Evolutionary conservation across 2,888 invertebrate species (phyloP), one percentile per base, ranked within the genome.

Genomic region (Keiferia lycopersicella): DNA sequence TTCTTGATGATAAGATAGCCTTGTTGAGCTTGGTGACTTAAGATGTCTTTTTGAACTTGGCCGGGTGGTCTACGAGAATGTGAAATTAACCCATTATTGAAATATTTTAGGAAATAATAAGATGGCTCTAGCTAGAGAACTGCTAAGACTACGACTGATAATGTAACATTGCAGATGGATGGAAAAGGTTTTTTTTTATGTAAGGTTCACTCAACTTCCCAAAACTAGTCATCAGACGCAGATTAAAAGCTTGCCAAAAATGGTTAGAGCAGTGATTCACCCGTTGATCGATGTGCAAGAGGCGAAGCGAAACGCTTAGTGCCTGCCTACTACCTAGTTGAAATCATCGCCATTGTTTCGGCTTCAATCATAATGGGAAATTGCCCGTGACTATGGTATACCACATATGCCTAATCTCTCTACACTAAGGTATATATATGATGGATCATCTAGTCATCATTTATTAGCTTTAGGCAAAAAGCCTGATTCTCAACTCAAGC

Each of bases 261-360:
- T 38, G 26, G 26, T 60, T 45, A 16, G 18, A 20, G 60, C 58
- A 65, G 69, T 73, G 73, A 71, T 61, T 75, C 72, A 71, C 64
- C 63, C 63, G 39, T 22, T 57, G 57, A 62, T 16, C 61, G 45
- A 34, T 57, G n/a, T 66, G 69, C 66, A 72, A 67, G 63, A 71
- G 74, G 63, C 74, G 72, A 69, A 73, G 72, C 73, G 73, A 70
- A 76, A 74, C 76, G 71, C 63, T 11, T 60, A 64, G 61, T 61
- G 39, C 65, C 67, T 61, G 39, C 65, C 67, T 68, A 64, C 68
- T 26, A 6, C 26, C 67, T 68, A 64, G 69, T 64, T 76, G 75
- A 71, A 74, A 70, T 76, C 73, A 73, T 67, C 73, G 71, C 72
- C 72, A 81, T 84, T 84, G 82, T 84, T 81, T 82, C 75, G 76